Conservation (phyloP, 2,888 invertebrate genomes). For the Gnatocerus cornutus region DNA sequence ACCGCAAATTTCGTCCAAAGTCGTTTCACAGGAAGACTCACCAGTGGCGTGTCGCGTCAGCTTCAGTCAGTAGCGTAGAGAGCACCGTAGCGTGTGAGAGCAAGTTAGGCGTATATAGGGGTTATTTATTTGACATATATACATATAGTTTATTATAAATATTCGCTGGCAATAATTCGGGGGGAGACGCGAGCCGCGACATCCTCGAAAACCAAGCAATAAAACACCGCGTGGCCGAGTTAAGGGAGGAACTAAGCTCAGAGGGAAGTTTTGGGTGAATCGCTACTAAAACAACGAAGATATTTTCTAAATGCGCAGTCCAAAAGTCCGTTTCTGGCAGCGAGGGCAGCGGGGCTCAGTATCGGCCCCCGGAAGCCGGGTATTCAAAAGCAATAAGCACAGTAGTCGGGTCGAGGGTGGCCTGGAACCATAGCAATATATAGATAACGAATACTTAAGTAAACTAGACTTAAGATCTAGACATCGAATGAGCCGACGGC, state of each 20-base stretch:
- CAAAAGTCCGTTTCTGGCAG: constrained; percentile 6
- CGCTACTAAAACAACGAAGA: constrained; percentile 32
- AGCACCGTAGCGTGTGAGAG: constrained; percentile 60
- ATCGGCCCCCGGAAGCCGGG: constrained; percentile 70
- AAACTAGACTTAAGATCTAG: constrained; percentile 61
- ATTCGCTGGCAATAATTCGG: constrained; percentile 70
- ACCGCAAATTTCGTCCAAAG: constrained; percentile 27
- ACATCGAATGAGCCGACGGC: constrained; percentile 58
- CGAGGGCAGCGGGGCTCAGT: constrained; percentile 61
- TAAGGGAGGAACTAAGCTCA: neutral
- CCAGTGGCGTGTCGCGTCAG: constrained; percentile 33
- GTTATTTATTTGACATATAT: constrained; percentile 68
- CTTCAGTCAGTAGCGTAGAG: constrained; percentile 48
- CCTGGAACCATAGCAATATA: constrained; percentile 71
- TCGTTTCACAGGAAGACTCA: constrained; percentile 22
- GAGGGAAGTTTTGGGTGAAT: constrained; percentile 48
- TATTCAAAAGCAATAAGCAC: constrained; percentile 73
- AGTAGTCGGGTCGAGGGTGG: constrained; percentile 66
- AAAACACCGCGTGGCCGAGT: constrained; percentile 26
- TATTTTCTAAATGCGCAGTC: constrained; percentile 14
- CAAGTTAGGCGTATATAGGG: constrained; percentile 59
- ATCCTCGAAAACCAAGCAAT: constrained; percentile 52
- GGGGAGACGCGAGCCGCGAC: constrained; percentile 60
- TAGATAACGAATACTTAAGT: constrained; percentile 65
- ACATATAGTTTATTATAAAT: constrained; percentile 68